A percentile compares a stretch with the other conserved stretches of the same genome.
phyloP scores from a whole-genome alignment of 2,797 vertebrate species.

The Hypotaenidia okinawae region DNA sequence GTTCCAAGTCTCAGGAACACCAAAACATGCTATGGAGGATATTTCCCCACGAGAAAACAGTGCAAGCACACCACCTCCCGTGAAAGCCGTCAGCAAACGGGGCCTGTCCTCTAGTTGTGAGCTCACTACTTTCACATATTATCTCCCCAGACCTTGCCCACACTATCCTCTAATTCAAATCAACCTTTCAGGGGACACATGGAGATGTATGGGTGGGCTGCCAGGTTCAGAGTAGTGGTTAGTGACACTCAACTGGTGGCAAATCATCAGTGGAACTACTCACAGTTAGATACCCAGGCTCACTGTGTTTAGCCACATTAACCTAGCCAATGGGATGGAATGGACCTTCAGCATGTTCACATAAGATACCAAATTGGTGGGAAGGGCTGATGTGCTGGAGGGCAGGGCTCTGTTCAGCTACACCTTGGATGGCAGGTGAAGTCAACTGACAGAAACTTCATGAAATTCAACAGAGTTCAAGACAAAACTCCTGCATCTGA shows the following conservation, averaged over 20 bases:
- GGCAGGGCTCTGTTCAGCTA: neutral
- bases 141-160: neutral
- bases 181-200: neutral
- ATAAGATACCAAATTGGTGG: neutral
- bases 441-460: neutral
- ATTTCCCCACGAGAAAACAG: neutral
- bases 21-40: neutral
- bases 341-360: neutral
- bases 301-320: neutral
- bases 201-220: accelerated
- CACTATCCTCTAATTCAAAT: neutral
- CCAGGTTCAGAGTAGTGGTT: neutral
- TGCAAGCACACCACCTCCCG: neutral
- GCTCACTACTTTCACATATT: neutral
- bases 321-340: accelerated
- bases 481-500: neutral
- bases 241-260: neutral
- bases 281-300: neutral
- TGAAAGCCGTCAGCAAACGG: neutral
- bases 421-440: neutral
- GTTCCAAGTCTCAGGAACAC: neutral
- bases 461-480: neutral
- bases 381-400: neutral
- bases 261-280: neutral
- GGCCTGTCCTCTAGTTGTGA: neutral